These are phyloP conservation scores for Malurus alboscapulatus DNA, from an alignment of 2,113 vertebrate species.

Conservation along the genomic window DNA sequence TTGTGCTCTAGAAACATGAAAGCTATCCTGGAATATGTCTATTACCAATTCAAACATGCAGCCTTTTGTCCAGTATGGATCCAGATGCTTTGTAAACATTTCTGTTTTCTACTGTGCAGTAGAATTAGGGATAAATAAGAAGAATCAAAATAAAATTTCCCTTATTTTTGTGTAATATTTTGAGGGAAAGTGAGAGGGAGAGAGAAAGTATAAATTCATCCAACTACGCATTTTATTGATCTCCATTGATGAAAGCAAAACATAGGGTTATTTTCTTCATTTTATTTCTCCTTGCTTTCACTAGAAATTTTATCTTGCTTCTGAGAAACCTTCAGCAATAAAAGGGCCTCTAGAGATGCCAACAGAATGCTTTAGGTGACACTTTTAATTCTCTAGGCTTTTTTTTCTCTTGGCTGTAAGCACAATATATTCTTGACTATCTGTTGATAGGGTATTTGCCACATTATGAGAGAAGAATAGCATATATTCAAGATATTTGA, in stretches of 20 bases:
- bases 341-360: background rate
- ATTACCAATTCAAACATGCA: background rate
- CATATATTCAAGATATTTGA: background rate
- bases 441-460: background rate
- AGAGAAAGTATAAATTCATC: background rate
- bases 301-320: background rate
- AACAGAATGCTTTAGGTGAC: background rate
- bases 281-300: background rate
- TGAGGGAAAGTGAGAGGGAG: background rate
- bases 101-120: background rate
- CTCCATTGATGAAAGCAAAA: background rate
- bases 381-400: background rate
- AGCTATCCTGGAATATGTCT: background rate
- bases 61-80: background rate
- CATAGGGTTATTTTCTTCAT: background rate
- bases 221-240: background rate
- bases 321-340: background rate
- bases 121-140: background rate
- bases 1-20: background rate
- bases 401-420: background rate
- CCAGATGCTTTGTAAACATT: conserved; percentile 10
- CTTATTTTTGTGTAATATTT: conserved; percentile 21
- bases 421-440: background rate
- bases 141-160: background rate
- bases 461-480: background rate